phyloP scores from a whole-genome alignment of 1,140 invertebrate species.

The Sitodiplosis mosellana region DNA sequence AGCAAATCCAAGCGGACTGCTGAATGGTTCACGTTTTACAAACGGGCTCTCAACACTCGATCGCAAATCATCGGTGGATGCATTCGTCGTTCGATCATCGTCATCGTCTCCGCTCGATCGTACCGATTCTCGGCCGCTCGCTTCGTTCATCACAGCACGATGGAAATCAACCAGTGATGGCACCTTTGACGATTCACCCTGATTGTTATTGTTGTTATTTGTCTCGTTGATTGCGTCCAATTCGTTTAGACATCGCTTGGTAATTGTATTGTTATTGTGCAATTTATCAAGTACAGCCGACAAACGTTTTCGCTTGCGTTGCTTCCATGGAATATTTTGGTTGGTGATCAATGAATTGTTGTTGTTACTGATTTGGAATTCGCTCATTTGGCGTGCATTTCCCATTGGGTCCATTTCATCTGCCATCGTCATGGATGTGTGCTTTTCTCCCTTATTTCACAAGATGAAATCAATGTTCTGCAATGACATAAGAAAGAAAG shows the following conservation, averaged over 20 bases:
- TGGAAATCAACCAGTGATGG: neutral
- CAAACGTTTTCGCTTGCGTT: constrained; percentile 51
- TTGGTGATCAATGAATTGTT: constrained; percentile 39
- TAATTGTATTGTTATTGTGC: constrained; percentile 20
- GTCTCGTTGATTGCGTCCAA: constrained; percentile 13
- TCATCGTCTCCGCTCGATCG: neutral
- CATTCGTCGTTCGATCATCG: neutral
- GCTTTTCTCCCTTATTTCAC: too few relatives aligned
- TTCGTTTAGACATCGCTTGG: constrained; percentile 12
- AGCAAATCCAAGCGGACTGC: constrained; percentile 12
- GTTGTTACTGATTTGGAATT: constrained; percentile 23
- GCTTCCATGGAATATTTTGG: constrained; percentile 37
- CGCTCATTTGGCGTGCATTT: constrained; percentile 14
- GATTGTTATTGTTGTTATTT: constrained; percentile 11
- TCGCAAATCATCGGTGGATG: neutral
- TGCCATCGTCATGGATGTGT: constrained; percentile 24
- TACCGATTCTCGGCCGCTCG: too few relatives aligned
- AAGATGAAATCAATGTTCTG: too few relatives aligned
- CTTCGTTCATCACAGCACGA: too few relatives aligned
- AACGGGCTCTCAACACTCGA: neutral
- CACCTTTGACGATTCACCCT: constrained; percentile 8
- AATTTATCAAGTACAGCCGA: constrained; percentile 57
- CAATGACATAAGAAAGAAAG: too few relatives aligned
- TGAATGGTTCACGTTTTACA: constrained; percentile 11
- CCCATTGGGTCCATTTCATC: constrained; percentile 26